A percentile compares a stretch with the other conserved stretches of the same genome.
Evolutionary conservation across 2,797 vertebrate genomes (phyloP).

Genomic region (Sebastes flavidus): DNA sequence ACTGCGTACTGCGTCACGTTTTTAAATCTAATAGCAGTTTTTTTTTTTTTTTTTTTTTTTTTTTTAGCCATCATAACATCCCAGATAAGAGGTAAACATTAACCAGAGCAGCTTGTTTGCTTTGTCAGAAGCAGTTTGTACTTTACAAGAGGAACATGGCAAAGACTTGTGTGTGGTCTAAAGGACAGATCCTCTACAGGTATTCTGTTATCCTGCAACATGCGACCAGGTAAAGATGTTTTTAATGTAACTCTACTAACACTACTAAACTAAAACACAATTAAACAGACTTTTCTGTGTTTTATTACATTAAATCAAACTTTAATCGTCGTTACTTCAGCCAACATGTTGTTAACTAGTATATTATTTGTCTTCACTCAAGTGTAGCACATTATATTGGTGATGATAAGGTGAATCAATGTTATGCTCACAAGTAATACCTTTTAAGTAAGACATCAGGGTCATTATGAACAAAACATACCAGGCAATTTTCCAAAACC

Average conservation of each 20-base stretch:
- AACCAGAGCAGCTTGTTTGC: constrained; percentile 29
- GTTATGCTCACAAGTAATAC: no score
- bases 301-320: not conserved
- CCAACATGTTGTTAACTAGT: not conserved
- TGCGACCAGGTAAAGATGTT: constrained; percentile 43
- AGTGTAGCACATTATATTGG: not conserved
- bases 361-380: not conserved
- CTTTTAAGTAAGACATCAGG: not conserved
- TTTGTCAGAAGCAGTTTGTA: not conserved
- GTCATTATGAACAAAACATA: not conserved
- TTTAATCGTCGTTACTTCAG: not conserved
- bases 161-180: constrained; percentile 6
- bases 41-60: no score
- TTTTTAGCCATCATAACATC: not conserved
- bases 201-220: constrained; percentile 22
- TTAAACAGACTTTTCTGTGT: not conserved
- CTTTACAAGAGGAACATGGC: constrained; percentile 57
- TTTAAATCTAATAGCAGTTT: constrained; percentile 18
- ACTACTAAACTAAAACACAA: not conserved
- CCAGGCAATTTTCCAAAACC: not conserved
- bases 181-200: constrained; percentile 23
- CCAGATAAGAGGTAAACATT: constrained; percentile 54
- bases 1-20: constrained; percentile 13
- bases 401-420: not conserved
- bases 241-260: not conserved